Base-by-base conservation (phyloP, 23 tunicate genomes). In the Pegea sp. region DNA sequence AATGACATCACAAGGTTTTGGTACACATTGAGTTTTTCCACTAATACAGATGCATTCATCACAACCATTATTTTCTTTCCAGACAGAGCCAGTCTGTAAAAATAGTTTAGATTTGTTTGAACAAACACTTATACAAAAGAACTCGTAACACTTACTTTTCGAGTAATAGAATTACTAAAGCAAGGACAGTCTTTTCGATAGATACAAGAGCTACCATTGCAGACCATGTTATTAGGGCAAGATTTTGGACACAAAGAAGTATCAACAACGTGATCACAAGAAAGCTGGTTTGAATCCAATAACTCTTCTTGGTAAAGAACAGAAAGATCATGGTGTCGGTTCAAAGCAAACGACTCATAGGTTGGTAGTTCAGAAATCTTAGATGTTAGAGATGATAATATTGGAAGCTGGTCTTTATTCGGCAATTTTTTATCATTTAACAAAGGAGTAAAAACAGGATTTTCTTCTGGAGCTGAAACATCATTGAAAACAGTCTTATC, bases 1-100 rank as follows among this genome's bases (percentile, higher is more conserved):
- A 1, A 59, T 70, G 8, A 71, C 62, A 11, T 89, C 98, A 52
- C 98, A 89, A 5, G 57, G 52, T 48, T 76, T 90, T 42, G 59
- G 34, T 19, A 52, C 67, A 30, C 98, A 89, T 56, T 77, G 62
- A 1, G 58, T 81, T 53, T 71, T 68, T 19, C 90, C 98, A 20
- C 76, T 81, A 61, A 76, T 77, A 44, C 98, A 89, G 3, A 67
- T 89, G 61, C 98, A 89, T 13, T 66, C 66, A 29, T 27, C 64
- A 29, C 98, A 89, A 31, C 81, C 90, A 49, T 59, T 43, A 30
- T 77, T 57, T 63, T 84, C 95, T 46, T 68, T 84, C 95, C 95
- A 84, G 5, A 84, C 95, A 24, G 95, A 73, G 4, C 95, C 95
- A 52, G 76, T 74, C 95, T 84, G 53, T 31, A 52, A 4, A 11